Conservation (phyloP, 2,113 vertebrate genomes). For the Zapornia atra region DNA sequence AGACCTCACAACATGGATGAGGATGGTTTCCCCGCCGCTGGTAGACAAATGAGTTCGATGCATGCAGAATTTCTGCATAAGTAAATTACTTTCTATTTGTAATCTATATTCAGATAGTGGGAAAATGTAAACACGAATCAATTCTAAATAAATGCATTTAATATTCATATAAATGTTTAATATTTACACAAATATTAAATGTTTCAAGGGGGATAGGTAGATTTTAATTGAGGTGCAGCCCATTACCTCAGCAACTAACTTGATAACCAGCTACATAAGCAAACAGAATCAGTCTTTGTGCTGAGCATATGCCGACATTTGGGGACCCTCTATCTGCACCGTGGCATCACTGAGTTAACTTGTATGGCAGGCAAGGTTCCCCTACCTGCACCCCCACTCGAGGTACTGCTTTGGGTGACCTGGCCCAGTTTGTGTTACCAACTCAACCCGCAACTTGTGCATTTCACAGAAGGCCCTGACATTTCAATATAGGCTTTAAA, state of each 20-base stretch:
- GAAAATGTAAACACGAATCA: constrained; percentile 69
- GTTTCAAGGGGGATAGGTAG: constrained; percentile 39
- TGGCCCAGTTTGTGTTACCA: not conserved
- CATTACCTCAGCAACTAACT: not conserved
- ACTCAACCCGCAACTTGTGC: not conserved
- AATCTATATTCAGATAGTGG: constrained; percentile 53
- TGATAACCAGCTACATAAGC: constrained; percentile 20
- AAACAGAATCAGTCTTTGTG: not conserved
- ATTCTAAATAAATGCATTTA: constrained; percentile 59
- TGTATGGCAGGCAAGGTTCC: not conserved
- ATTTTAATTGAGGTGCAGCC: constrained; percentile 59
- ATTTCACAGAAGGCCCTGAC: constrained; percentile 14
- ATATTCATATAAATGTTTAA: constrained; percentile 72
- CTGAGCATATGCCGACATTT: not conserved
- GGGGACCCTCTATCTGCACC: not conserved
- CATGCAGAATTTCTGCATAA: constrained; percentile 36
- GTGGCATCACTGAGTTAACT: not conserved
- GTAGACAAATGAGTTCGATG: constrained; percentile 23
- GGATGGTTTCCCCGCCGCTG: not conserved
- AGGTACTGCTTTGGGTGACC: not conserved
- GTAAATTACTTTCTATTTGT: constrained; percentile 62
- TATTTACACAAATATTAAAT: constrained; percentile 69
- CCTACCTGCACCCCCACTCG: fast-evolving
- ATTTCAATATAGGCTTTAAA: constrained; percentile 61
- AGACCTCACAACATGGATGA: not conserved